A percentile compares a stretch with the other conserved stretches of the same genome.
Evolutionary conservation across 2,888 invertebrate genomes (phyloP).

Genomic region (Cheilosia impressa): DNA sequence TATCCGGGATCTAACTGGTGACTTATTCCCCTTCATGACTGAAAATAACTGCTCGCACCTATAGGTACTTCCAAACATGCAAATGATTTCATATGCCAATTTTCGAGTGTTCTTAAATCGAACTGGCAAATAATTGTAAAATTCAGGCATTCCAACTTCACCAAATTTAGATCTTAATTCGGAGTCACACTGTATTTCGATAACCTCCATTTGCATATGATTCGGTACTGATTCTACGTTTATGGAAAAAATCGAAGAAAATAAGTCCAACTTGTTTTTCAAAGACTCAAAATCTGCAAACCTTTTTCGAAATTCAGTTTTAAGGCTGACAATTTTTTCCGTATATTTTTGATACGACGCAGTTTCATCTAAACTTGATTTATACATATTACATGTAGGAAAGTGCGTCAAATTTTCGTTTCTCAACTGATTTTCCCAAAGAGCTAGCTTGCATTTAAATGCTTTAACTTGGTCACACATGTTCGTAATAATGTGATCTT

Average conservation of each 20-base stretch:
- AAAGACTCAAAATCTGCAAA: constrained; percentile 72
- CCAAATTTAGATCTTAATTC: constrained; percentile 40
- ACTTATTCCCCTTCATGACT: constrained; percentile 37
- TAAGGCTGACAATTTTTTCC: constrained; percentile 45
- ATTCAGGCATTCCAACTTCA: constrained; percentile 51
- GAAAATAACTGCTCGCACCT: constrained; percentile 54
- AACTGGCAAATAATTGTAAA: constrained; percentile 31
- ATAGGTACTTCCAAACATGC: constrained; percentile 54
- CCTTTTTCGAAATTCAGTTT: constrained; percentile 75
- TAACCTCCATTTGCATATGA: constrained; percentile 30
- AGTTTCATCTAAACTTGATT: constrained; percentile 56
- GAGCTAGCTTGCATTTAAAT: constrained; percentile 75
- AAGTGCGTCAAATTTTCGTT: constrained; percentile 59
- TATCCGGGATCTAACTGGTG: constrained; percentile 20
- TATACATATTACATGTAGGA: constrained; percentile 58
- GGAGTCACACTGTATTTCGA: constrained; percentile 44
- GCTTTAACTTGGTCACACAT: constrained; percentile 73
- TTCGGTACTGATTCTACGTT: constrained; percentile 45
- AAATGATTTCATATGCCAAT: constrained; percentile 32
- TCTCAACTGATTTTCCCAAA: constrained; percentile 68
- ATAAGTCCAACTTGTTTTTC: constrained; percentile 49
- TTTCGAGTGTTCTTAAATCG: constrained; percentile 33
- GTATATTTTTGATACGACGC: constrained; percentile 57
- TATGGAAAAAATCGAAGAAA: constrained; percentile 11
- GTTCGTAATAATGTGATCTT: constrained; percentile 71